Conservation (phyloP, 2,888 invertebrate genomes). For the Sphinx pinastri region DNA sequence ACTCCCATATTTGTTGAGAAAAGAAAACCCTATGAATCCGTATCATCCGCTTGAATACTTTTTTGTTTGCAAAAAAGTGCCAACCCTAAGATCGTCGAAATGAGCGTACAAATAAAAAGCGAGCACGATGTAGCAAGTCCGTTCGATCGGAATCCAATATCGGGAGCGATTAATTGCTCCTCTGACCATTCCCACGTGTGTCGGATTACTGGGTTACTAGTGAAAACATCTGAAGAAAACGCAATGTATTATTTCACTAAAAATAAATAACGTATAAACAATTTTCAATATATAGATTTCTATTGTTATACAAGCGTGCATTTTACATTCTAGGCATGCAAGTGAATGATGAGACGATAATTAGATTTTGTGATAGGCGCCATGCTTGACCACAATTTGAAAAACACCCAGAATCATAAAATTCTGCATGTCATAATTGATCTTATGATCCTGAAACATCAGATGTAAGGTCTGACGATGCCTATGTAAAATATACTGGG, state of each 20-base stretch:
- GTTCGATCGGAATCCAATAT: constrained; percentile 41
- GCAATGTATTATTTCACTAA: not conserved
- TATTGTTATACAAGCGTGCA: too few relatives aligned
- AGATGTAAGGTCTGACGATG: too few relatives aligned
- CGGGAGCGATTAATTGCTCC: constrained; percentile 30
- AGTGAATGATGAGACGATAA: too few relatives aligned
- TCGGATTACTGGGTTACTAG: constrained; percentile 1
- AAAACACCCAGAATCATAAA: not conserved
- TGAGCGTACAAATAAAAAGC: constrained; percentile 35
- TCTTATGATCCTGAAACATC: too few relatives aligned
- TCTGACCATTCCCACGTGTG: constrained; percentile 22
- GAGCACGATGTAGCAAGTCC: constrained; percentile 27
- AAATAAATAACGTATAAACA: not conserved
- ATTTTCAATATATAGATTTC: too few relatives aligned
- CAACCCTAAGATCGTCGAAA: constrained; percentile 30
- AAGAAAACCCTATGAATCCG: too few relatives aligned
- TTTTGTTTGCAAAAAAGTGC: not conserved
- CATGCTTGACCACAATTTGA: not conserved
- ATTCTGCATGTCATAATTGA: too few relatives aligned
- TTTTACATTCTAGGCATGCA: too few relatives aligned
- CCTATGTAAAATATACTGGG: too few relatives aligned
- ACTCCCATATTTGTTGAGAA: too few relatives aligned
- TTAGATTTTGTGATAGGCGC: not conserved
- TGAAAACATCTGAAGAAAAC: constrained; percentile 14
- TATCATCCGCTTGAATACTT: too few relatives aligned